Evolutionary conservation across 2,113 vertebrate species (phyloP).

Genomic region (Aphyosemion australe): DNA sequence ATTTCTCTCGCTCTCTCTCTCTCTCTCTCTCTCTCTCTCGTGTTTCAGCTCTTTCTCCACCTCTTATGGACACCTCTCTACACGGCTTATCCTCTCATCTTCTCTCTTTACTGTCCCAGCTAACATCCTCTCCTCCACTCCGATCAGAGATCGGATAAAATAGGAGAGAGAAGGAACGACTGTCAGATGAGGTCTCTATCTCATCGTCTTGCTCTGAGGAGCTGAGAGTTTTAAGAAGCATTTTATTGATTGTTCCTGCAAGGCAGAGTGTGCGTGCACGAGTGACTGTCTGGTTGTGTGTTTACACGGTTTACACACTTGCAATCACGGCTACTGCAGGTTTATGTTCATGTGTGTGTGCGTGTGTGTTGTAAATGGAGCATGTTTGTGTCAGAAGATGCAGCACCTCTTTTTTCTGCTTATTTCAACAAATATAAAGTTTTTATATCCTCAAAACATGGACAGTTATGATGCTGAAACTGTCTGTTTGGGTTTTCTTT

Average conservation of each 20-base stretch:
- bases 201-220: constrained; percentile 10
- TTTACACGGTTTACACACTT: constrained; percentile 9
- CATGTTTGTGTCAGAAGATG: no score
- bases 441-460: no score
- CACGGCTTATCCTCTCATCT: background rate
- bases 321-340: constrained; percentile 2
- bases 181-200: constrained; percentile 14
- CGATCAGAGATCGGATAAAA: constrained; percentile 17
- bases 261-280: constrained; percentile 7
- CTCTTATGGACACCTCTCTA: background rate
- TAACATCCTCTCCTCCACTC: constrained; percentile 20
- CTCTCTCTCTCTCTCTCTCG: no score
- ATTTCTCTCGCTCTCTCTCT: no score
- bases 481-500: no score
- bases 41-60: background rate
- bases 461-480: no score
- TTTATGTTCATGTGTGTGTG: constrained; percentile 9
- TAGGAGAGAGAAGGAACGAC: constrained; percentile 27
- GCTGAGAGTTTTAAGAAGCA: constrained; percentile 53
- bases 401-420: no score
- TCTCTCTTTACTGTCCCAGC: constrained; percentile 8
- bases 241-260: constrained; percentile 57
- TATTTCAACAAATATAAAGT: no score
- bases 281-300: constrained; percentile 2
- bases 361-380: background rate